Base-by-base conservation (phyloP, 1,140 invertebrate genomes). In the Drosophila grimshawi region DNA sequence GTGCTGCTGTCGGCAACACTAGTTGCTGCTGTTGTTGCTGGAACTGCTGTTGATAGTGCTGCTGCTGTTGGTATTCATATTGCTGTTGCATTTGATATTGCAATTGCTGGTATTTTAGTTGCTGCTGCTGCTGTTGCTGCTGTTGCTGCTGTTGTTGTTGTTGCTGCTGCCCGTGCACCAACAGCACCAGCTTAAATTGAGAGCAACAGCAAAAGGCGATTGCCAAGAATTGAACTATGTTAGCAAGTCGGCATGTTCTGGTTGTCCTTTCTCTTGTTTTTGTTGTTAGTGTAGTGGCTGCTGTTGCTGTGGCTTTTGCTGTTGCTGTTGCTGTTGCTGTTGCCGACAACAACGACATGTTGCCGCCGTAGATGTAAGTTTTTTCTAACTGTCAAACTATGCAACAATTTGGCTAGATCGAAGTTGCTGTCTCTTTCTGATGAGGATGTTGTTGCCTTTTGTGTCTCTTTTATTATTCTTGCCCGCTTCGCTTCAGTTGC, bases 41-140 rank as follows among this genome's bases (percentile, higher is more conserved):
- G 39, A 74, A 88, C 51, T 88, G 83, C 51, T 89, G 83, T 43
- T 88, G 83, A 65, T 69, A 88, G 43, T 88, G 85, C 43, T 89
- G 80, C 48, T 88, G 83, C 59, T 88, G 83, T 39, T 88, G 83
- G 63, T 88, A 89, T 83, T 89, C 83, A 86, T 88, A 88, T 83
- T 89, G 83, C 66, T 88, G 83, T 41, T 86, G 82, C 82, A 86
- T 83, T 74, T 86, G 82, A 83, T 86, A 86, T 71, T 86, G 82
- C 80, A 86, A 65, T 83, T 86, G 82, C 51, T 86, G 82, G 68
- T 88, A 86, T 56, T 86, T 86, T 43, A 88, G 76, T 55, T 86
- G 82, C 39, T 86, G 81, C 45, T 78, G 76, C 19, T 67, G 48
- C 27, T 56, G 60, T 11, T 70, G 76, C 6, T 57, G 66, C 11